These are phyloP conservation scores for Xiphydria camelus DNA, from an alignment of 2,888 invertebrate genomes.

Conservation along the genomic window DNA sequence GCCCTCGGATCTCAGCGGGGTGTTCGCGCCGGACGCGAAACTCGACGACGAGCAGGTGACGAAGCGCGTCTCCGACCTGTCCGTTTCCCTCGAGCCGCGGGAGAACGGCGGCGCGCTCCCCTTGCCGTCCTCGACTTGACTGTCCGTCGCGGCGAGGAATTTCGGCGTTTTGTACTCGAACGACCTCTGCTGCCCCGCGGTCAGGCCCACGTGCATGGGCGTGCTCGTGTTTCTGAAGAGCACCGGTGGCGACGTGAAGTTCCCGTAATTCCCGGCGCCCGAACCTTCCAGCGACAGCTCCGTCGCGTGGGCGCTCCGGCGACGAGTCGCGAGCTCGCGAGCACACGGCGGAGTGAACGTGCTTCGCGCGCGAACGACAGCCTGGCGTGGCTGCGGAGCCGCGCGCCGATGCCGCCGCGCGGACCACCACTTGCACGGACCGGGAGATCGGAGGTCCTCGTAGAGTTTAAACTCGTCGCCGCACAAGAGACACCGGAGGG, in stretches of 20 bases:
- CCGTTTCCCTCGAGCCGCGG: background rate
- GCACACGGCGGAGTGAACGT: background rate
- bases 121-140: background rate
- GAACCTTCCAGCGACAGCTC: slow-evolving; percentile 19
- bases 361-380: background rate
- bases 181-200: slow-evolving; percentile 14
- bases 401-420: background rate
- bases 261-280: slow-evolving; percentile 24
- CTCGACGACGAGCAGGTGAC: slow-evolving; percentile 1
- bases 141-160: slow-evolving; percentile 3
- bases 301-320: too few species aligned
- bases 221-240: slow-evolving; percentile 46
- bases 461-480: slow-evolving; percentile 32
- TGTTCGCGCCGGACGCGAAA: background rate
- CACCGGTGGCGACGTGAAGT: slow-evolving; percentile 36
- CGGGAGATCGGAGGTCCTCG: slow-evolving; percentile 29
- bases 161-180: slow-evolving; percentile 37
- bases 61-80: slow-evolving; percentile 3
- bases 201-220: slow-evolving; percentile 36
- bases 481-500: slow-evolving; percentile 41
- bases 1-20: slow-evolving; percentile 5
- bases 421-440: slow-evolving; percentile 3
- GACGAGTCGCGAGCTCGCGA: background rate
- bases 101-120: slow-evolving; percentile 7
- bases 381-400: background rate